Conservation (phyloP, 1,140 invertebrate genomes). For the Pseudomyrmex dendroicus region DNA sequence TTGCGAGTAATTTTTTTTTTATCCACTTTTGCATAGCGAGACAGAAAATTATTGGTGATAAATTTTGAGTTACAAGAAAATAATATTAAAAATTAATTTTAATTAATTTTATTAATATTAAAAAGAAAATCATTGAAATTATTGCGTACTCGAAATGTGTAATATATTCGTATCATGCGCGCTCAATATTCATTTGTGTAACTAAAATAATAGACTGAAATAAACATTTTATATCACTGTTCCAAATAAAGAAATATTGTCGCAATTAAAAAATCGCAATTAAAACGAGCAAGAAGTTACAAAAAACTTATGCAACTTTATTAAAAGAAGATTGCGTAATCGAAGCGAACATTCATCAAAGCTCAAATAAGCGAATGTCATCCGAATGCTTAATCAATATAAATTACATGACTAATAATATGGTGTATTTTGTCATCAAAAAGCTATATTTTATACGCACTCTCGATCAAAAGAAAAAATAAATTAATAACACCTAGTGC, state of each 20-base stretch:
- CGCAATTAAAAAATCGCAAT: neutral
- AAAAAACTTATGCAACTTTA: conserved; percentile 1
- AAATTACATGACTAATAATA: neutral
- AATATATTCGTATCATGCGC: no score
- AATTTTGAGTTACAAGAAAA: no score
- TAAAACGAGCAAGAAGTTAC: neutral
- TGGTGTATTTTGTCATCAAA: no score
- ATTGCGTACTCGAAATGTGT: neutral
- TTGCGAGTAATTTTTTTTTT: no score
- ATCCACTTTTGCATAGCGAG: no score
- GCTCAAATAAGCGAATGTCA: neutral
- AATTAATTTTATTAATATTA: no score
- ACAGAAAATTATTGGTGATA: no score
- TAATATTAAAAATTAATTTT: no score
- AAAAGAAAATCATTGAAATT: neutral
- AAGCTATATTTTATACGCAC: no score
- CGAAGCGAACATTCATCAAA: neutral
- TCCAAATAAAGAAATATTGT: neutral
- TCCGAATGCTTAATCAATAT: neutral
- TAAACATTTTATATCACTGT: neutral
- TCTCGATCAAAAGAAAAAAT: neutral
- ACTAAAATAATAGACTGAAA: no score
- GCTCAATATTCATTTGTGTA: neutral
- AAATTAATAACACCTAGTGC: neutral
- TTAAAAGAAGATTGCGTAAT: conserved; percentile 22